Evolutionary conservation across 2,797 vertebrate species (phyloP).

Genomic region (Pangasius larnaudii): DNA sequence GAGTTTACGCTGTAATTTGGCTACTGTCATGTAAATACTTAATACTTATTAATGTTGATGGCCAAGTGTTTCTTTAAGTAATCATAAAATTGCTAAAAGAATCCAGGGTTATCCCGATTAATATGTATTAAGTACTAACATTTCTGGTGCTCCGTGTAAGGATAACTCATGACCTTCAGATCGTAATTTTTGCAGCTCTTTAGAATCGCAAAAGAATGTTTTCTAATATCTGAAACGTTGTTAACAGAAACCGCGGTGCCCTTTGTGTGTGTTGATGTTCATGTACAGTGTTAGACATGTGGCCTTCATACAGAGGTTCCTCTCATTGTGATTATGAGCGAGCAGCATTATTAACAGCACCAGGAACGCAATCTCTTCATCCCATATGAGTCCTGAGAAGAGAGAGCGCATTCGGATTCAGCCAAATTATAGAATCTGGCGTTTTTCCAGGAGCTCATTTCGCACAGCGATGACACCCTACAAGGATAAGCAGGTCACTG

Average conservation of each 20-base stretch:
- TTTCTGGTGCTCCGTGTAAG: neutral
- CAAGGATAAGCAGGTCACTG: conserved; percentile 45
- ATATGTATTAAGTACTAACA: neutral
- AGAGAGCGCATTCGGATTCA: conserved; percentile 5
- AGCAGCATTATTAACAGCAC: neutral
- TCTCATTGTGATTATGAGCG: neutral
- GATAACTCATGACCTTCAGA: neutral
- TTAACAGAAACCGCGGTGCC: neutral
- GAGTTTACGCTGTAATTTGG: neutral
- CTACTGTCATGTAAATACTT: neutral
- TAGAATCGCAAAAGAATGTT: neutral
- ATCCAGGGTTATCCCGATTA: neutral
- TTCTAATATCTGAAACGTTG: neutral
- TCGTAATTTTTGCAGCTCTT: neutral
- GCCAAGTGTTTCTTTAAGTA: neutral
- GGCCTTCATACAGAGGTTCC: neutral
- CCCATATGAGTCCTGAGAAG: conserved; percentile 1
- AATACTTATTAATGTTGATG: neutral
- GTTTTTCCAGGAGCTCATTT: conserved; percentile 38
- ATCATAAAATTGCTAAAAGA: neutral
- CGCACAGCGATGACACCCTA: conserved; percentile 28
- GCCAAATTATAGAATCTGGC: conserved; percentile 9
- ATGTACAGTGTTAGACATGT: neutral
- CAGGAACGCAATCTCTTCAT: neutral
- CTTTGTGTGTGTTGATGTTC: neutral